These are phyloP conservation scores for Linepithema humile DNA, from an alignment of 1,140 invertebrate genomes.

Conservation along the genomic window DNA sequence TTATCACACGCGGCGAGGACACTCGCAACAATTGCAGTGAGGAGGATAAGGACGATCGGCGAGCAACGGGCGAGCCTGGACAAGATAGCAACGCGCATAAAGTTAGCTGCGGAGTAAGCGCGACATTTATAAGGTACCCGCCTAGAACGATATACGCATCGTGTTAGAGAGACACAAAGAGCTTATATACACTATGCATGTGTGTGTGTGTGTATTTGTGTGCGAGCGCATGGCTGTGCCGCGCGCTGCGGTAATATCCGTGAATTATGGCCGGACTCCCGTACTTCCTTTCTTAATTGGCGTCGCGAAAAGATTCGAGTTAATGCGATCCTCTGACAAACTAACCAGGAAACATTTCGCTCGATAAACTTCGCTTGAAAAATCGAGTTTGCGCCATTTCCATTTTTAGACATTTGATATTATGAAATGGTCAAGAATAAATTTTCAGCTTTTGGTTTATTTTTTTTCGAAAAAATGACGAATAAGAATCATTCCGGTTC, in stretches of 20 bases:
- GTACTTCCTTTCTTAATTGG: constrained; percentile 39
- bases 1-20: constrained; percentile 38
- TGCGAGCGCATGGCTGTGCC: neutral
- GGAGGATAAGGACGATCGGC: constrained; percentile 10
- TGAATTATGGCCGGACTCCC: constrained; percentile 42
- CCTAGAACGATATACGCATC: constrained; percentile 26
- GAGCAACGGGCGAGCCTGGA: constrained; percentile 2
- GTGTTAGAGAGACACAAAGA: constrained; percentile 30
- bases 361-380: neutral
- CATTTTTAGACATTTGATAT: neutral
- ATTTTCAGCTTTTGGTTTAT: neutral
- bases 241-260: constrained; percentile 34
- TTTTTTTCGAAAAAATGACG: no score
- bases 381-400: neutral
- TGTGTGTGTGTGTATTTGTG: neutral
- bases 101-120: constrained; percentile 41
- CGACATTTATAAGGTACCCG: constrained; percentile 60
- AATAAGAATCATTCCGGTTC: neutral
- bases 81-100: constrained; percentile 38
- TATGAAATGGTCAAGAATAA: neutral
- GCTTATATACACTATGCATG: neutral
- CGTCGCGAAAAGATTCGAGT: constrained; percentile 33
- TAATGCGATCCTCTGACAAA: constrained; percentile 5
- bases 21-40: neutral
- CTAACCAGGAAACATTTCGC: neutral